Evolutionary conservation across 2,797 vertebrate genomes (phyloP).

Genomic region (Coracias cyanogaster): DNA sequence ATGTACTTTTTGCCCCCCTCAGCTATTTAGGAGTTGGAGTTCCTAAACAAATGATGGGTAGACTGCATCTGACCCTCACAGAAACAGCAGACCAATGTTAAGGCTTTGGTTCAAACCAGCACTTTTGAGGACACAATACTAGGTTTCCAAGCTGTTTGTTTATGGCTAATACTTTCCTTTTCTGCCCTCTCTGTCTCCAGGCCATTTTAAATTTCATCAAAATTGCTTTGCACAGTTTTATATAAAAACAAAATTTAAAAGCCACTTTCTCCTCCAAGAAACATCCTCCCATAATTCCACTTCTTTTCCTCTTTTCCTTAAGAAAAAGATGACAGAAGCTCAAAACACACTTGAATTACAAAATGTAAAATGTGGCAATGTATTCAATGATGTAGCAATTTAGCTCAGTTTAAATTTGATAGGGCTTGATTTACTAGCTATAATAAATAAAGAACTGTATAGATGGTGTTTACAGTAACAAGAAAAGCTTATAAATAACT

Average conservation of each 20-base stretch:
- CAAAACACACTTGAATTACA: slow-evolving; percentile 15
- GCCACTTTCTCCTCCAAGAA: neutral
- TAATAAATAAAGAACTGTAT: neutral
- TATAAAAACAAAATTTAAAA: neutral
- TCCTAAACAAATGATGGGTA: neutral
- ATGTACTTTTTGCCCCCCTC: neutral
- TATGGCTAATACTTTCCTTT: neutral
- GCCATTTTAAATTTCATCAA: slow-evolving; percentile 6
- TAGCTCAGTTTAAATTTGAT: neutral
- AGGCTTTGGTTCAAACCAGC: slow-evolving; percentile 14
- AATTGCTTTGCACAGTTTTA: neutral
- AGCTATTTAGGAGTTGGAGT: neutral
- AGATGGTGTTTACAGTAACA: neutral
- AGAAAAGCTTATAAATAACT: neutral
- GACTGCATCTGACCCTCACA: neutral
- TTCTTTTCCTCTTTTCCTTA: neutral
- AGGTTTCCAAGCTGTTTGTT: neutral
- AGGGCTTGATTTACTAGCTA: neutral
- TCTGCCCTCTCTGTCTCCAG: neutral
- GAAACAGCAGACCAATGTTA: neutral
- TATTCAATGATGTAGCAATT: slow-evolving; percentile 19
- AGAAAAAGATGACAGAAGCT: slow-evolving; percentile 36
- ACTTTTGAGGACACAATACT: neutral
- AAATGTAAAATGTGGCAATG: slow-evolving; percentile 42
- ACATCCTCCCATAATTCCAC: neutral